These are phyloP conservation scores for Acromyrmex heyeri DNA, from an alignment of 1,140 invertebrate genomes.

Conservation along the genomic window DNA sequence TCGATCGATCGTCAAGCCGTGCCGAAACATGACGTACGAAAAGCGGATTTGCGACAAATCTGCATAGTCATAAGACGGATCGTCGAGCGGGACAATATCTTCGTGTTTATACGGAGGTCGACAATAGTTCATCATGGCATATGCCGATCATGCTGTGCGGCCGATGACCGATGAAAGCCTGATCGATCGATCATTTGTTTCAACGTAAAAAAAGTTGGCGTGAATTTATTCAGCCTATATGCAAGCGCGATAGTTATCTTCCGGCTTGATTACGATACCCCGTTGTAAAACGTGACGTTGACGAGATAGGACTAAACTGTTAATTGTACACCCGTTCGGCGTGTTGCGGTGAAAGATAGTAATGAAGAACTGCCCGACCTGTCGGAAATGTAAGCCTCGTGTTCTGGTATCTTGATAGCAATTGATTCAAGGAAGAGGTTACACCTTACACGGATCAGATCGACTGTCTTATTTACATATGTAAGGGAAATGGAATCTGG, in stretches of 20 bases:
- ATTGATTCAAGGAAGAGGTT: slow-evolving; percentile 16
- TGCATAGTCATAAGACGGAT: slow-evolving; percentile 44
- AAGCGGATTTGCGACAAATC: slow-evolving; percentile 39
- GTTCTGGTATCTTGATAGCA: slow-evolving; percentile 7
- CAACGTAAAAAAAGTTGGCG: background rate
- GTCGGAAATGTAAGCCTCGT: slow-evolving; percentile 40
- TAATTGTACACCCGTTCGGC: slow-evolving; percentile 39
- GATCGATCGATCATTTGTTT: slow-evolving; percentile 63
- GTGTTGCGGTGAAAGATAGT: slow-evolving; percentile 15
- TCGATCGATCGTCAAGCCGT: slow-evolving; percentile 59
- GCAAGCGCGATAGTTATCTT: slow-evolving; percentile 23
- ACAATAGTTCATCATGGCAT: slow-evolving; percentile 30
- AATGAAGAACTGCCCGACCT: slow-evolving; percentile 40
- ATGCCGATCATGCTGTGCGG: background rate
- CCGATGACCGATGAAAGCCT: slow-evolving; percentile 49
- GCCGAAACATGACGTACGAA: slow-evolving; percentile 33
- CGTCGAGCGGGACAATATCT: slow-evolving; percentile 2
- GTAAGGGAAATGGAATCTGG: background rate
- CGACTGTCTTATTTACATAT: background rate
- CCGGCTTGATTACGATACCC: background rate
- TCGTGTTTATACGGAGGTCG: slow-evolving; percentile 21
- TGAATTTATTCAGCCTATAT: background rate
- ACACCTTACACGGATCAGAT: background rate
- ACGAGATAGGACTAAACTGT: slow-evolving; percentile 2
- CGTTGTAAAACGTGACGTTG: slow-evolving; percentile 21